Conservation (phyloP, 2,113 vertebrate species). For the Corvus cornix region DNA sequence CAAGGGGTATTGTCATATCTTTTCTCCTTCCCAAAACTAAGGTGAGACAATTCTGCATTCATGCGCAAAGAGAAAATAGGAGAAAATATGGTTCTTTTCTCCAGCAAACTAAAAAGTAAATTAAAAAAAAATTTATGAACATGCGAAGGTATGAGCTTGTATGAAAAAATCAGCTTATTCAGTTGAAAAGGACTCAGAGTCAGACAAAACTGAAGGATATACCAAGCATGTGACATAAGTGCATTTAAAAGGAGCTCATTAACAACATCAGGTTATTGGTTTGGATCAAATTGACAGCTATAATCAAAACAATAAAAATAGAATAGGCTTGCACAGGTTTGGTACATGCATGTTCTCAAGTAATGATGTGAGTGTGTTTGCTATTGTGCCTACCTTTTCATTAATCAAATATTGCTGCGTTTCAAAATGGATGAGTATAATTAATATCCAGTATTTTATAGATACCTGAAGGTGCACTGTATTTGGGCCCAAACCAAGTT, state of each 20-base stretch:
- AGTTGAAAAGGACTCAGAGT: not conserved
- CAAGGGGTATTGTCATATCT: not conserved
- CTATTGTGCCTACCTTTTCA: not conserved
- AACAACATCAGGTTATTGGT: not conserved
- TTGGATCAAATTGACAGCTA: not conserved
- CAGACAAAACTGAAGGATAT: not conserved
- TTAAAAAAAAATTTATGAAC: not conserved
- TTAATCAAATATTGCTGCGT: not conserved
- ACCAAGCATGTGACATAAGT: not conserved
- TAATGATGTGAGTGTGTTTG: not conserved
- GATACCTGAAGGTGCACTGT: not conserved
- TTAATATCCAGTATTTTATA: not conserved
- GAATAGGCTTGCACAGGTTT: not conserved
- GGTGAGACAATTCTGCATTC: rapidly evolving
- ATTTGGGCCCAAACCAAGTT: not conserved
- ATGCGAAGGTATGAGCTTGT: not conserved
- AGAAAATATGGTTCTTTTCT: not conserved
- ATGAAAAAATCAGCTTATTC: not conserved
- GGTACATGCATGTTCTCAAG: not conserved
- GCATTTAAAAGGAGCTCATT: not conserved
- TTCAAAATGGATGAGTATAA: not conserved
- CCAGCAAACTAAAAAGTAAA: not conserved
- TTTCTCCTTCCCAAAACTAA: not conserved
- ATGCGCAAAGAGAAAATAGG: not conserved
- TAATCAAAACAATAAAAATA: not conserved